These are phyloP conservation scores for Argya squamiceps DNA, from an alignment of 2,797 vertebrate genomes.

Conservation along the genomic window DNA sequence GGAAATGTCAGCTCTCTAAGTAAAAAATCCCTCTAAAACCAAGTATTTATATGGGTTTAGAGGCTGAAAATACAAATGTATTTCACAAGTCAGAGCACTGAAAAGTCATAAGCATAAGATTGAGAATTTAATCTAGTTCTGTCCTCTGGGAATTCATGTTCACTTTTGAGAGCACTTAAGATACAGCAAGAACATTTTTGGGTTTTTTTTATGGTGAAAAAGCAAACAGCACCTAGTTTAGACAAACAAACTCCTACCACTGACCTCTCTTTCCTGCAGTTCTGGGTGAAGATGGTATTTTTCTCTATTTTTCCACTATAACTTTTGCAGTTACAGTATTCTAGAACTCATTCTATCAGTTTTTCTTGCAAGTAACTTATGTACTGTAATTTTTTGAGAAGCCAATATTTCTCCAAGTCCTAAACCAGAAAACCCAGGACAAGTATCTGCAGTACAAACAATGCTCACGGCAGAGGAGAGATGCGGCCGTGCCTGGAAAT, in stretches of 20 bases:
- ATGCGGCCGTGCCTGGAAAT: accelerated
- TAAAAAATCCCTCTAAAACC: not conserved
- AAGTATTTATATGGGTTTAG: not conserved
- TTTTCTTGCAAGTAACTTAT: accelerated
- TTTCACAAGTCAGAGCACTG: not conserved
- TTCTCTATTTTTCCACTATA: not conserved
- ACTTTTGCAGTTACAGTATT: not conserved
- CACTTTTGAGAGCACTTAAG: not conserved
- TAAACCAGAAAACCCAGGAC: not conserved
- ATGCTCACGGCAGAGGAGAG: not conserved
- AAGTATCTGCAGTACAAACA: accelerated
- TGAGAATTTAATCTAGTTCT: not conserved
- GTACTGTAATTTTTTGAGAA: not conserved
- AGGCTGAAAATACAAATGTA: not conserved
- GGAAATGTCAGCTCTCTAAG: not conserved
- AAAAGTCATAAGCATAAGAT: not conserved
- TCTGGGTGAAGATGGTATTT: not conserved
- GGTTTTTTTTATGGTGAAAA: accelerated
- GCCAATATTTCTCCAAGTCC: not conserved
- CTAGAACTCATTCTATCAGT: not conserved
- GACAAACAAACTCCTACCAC: not conserved
- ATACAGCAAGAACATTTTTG: not conserved
- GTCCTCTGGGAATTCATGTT: not conserved
- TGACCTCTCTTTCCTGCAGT: not conserved
- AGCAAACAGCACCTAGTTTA: not conserved